phyloP scores from a whole-genome alignment of 2,113 vertebrate species.

The Corythornis madagascariensis region DNA sequence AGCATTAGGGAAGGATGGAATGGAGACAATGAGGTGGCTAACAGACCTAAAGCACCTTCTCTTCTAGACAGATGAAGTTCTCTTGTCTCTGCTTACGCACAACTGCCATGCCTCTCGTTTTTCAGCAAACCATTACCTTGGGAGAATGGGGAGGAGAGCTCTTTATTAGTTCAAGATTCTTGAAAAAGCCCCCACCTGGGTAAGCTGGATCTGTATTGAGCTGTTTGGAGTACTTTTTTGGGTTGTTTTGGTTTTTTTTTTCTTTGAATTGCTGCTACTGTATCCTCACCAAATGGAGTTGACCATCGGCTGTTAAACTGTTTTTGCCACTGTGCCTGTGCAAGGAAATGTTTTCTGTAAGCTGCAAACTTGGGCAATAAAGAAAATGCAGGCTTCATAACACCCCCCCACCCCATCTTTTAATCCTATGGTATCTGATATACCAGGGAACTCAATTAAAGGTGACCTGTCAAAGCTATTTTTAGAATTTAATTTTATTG shows the following conservation, averaged over 20 bases:
- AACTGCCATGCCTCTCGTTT: conserved; percentile 58
- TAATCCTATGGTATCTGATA: not conserved
- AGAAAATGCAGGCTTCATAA: conserved; percentile 38
- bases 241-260: conserved; percentile 33
- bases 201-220: conserved; percentile 65
- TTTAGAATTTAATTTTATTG: not conserved
- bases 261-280: conserved; percentile 77
- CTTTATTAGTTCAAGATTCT: conserved; percentile 64
- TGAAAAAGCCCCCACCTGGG: conserved; percentile 36
- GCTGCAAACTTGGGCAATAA: conserved; percentile 81
- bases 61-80: conserved; percentile 21
- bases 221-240: conserved; percentile 72
- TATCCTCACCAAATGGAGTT: conserved; percentile 77
- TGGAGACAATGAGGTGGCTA: conserved; percentile 24
- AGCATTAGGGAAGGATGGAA: not conserved
- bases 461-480: conserved; percentile 28
- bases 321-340: conserved; percentile 95
- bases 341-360: conserved; percentile 80
- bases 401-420: not conserved
- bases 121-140: conserved; percentile 37
- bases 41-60: conserved; percentile 34
- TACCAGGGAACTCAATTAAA: conserved; percentile 11
- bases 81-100: conserved; percentile 55
- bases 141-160: conserved; percentile 31
- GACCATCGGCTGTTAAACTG: conserved; percentile 84